Base-by-base conservation (phyloP, 2,797 vertebrate species). In the Xenopus petersii region DNA sequence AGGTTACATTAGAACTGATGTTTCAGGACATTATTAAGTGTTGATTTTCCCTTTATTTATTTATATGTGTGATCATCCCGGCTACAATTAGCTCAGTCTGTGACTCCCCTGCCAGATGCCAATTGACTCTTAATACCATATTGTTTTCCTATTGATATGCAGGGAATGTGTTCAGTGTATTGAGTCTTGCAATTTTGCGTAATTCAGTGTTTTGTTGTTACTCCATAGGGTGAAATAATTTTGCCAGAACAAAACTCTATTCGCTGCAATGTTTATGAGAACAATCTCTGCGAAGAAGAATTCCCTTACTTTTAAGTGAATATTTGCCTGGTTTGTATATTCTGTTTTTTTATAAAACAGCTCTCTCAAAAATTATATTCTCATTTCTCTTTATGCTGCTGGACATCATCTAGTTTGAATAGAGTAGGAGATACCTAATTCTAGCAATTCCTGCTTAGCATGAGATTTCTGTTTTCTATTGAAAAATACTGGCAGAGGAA, bases 141-240 rank as follows among this genome's bases (percentile, higher is more conserved):
- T 33, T 15, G 42, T 54, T 36, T 24, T 15, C 42, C 13, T 58
- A 74, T 79, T 79, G 60, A 68, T 73, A 74, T 79, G 76, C 76
- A 69, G 63, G 71, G 13, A 59, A 56, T 24, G 26, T 65, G 71
- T 61, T 73, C 12, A 10, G 66, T 70, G 71, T 74, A 73, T 77
- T 69, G 71, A 69, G 75, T 73, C 68, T 54, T 73, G 76, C 30
- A 79, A 79, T 79, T 79, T 70, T 61, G 66, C 54, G 61, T 60
- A 51, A 70, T 79, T 74, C 66, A 24, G 66, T 79, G 66, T 70
- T 79, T 74, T 79, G 71, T 74, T 73, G 75, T 73, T 70, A 73
- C 65, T 73, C 72, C 65, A 69, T 59, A 64, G 65, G 66, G 71
- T 60, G 70, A 79, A 79, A 66, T 61, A 74, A 73, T 78, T 78